These are phyloP conservation scores for Abramis brama DNA, from an alignment of 2,113 vertebrate species.

Conservation along the genomic window DNA sequence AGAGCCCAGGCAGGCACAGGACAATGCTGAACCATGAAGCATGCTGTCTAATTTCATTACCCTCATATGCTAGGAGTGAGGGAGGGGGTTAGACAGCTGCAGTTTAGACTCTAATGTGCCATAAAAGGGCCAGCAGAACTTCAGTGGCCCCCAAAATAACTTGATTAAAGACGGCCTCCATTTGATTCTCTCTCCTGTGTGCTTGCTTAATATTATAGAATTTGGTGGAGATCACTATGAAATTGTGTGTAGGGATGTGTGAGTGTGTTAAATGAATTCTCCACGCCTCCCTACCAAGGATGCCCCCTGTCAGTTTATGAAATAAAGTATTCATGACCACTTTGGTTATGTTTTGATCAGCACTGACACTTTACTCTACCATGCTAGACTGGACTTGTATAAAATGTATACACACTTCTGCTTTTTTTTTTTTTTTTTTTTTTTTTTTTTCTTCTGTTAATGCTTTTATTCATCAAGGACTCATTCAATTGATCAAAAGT, in stretches of 20 bases:
- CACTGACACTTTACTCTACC: background rate
- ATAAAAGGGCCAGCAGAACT: slow-evolving; percentile 48
- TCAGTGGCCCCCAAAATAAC: slow-evolving; percentile 51
- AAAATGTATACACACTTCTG: background rate
- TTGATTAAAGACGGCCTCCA: slow-evolving; percentile 49
- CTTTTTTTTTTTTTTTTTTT: too few species aligned
- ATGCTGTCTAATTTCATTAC: slow-evolving; percentile 77
- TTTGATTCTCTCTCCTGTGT: slow-evolving; percentile 47
- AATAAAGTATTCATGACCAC: slow-evolving; percentile 28
- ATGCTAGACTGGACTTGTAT: background rate
- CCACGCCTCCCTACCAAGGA: background rate
- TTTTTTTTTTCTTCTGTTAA: too few species aligned
- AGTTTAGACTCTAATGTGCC: slow-evolving; percentile 44
- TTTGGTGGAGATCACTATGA: slow-evolving; percentile 40
- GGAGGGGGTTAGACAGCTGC: slow-evolving; percentile 54
- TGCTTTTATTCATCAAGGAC: background rate
- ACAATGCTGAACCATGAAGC: slow-evolving; percentile 74
- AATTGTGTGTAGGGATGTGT: background rate
- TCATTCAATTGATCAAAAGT: background rate
- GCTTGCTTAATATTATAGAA: slow-evolving; percentile 14
- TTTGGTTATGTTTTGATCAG: slow-evolving; percentile 6
- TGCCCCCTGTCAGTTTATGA: slow-evolving; percentile 18
- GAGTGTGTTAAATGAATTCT: slow-evolving; percentile 3
- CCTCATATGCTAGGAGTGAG: slow-evolving; percentile 61
- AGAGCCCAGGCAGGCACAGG: slow-evolving; percentile 64